Evolutionary conservation across 2,797 vertebrate genomes (phyloP), one percentile per base, ranked within the genome.

Genomic region (Sebastolobus altivelis): DNA sequence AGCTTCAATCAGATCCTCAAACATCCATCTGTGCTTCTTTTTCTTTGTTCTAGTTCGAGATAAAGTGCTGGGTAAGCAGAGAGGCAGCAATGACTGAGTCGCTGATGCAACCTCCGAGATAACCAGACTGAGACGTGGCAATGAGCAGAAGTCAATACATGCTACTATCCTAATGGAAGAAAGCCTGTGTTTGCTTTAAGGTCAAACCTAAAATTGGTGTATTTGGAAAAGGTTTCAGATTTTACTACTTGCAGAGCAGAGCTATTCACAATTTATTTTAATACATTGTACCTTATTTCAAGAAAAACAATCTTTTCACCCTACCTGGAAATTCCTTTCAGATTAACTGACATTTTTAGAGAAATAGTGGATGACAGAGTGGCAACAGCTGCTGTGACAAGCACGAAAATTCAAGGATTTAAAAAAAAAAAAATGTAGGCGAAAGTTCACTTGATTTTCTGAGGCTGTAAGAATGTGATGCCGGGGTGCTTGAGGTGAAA

Each of bases 61-160:
- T 16, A 76, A 63, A 77, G 33, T 68, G 82, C 87, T 70, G 33
- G 1, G 22, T 81, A 35, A 87, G 84, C 87, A 87, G 40, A 33
- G 11, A 63, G 55, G 10, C 60, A 31, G 16, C 22, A 59, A 52
- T 29, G 35, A 35, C 2, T 52, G 43, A 46, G 6, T 46, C 1
- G 31, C 38, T 76, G 66, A 71, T 43, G 65, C 46, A 63, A 80
- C 69, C 33, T 73, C n/a, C 25, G 29, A 16, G 66, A 76, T 71
- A 65, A 56, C 71, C 33, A 80, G 65, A 80, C 75, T 43, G 65
- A 75, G 46, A 85, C 25, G 11, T 83, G 85, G 81, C 72, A 35
- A n/a, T 4, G 11, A 68, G 31, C n/a, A 37, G 2, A 72, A 18
- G 31, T 84, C 79, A 75, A 82, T 79, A 40, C 76, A 27, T 25